Evolutionary conservation across 1,140 invertebrate genomes (phyloP).

Genomic region (Drosophila varians): DNA sequence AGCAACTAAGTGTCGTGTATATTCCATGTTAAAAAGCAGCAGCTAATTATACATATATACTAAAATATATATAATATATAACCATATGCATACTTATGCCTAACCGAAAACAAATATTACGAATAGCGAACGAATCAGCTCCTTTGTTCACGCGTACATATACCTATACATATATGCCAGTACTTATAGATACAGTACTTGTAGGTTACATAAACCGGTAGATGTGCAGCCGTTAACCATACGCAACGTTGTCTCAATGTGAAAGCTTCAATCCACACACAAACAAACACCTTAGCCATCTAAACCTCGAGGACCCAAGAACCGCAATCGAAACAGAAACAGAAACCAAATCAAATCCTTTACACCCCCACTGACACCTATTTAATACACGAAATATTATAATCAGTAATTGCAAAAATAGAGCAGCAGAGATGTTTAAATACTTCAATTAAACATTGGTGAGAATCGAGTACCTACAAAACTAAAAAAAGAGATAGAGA

Average conservation of each 20-base stretch:
- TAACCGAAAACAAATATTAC: constrained; percentile 40
- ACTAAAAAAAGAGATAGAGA: constrained; percentile 60
- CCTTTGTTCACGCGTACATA: constrained; percentile 17
- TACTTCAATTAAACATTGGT: constrained; percentile 66
- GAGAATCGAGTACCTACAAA: constrained; percentile 79
- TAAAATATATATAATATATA: constrained; percentile 46
- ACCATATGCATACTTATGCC: constrained; percentile 56
- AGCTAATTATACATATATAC: constrained; percentile 53
- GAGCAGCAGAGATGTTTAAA: constrained; percentile 55
- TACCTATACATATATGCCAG: constrained; percentile 17
- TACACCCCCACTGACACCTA: constrained; percentile 12
- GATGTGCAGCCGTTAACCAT: constrained; percentile 31
- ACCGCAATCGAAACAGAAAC: background rate
- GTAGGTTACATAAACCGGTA: constrained; percentile 7
- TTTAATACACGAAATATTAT: constrained; percentile 13
- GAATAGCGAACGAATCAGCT: constrained; percentile 39
- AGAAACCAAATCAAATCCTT: constrained; percentile 13
- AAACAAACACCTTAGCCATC: constrained; percentile 17
- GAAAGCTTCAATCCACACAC: constrained; percentile 50
- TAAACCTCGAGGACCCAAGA: constrained; percentile 39
- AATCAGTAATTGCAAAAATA: constrained; percentile 24
- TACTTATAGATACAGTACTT: constrained; percentile 1
- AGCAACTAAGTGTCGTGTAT: constrained; percentile 76
- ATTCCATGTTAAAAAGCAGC: constrained; percentile 68
- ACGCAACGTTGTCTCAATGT: constrained; percentile 58